phyloP scores from a whole-genome alignment of 2,113 vertebrate species.

The Oreochromis spilurus region DNA sequence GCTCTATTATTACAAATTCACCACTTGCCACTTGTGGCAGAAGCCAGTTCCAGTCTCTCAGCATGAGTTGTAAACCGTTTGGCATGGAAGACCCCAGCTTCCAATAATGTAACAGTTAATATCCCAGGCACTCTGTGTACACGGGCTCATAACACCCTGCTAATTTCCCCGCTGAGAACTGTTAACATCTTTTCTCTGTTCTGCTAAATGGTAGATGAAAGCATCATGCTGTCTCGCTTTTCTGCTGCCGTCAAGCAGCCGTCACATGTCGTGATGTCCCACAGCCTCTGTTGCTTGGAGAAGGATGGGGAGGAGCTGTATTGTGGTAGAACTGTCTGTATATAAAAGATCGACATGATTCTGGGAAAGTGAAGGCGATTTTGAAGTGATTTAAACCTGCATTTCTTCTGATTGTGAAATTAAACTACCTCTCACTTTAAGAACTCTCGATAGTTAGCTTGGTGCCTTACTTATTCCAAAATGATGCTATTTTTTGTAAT shows the following conservation, averaged over 20 bases:
- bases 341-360: neutral
- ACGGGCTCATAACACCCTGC: neutral
- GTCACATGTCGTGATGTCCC: neutral
- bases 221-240: neutral
- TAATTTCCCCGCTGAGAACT: conserved; percentile 41
- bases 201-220: conserved; percentile 33
- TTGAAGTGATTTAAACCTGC: neutral
- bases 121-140: neutral
- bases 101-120: conserved; percentile 21
- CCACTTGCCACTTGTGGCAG: neutral
- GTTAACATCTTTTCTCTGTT: conserved; percentile 31
- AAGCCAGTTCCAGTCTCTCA: neutral
- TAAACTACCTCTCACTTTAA: neutral
- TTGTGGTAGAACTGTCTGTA: neutral
- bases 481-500: neutral
- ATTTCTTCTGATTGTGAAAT: neutral
- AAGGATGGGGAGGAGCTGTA: neutral
- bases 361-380: neutral
- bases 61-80: neutral
- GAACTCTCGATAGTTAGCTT: neutral
- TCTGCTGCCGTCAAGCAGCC: neutral
- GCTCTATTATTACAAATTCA: neutral
- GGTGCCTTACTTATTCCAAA: fast-evolving
- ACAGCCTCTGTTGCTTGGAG: neutral
- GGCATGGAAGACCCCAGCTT: neutral